Percentiles rank a stretch among this genome's conserved stretches.
These are phyloP conservation scores for Enhydra lutris DNA, from an alignment of 2,113 vertebrate species.

Conservation along the genomic window DNA sequence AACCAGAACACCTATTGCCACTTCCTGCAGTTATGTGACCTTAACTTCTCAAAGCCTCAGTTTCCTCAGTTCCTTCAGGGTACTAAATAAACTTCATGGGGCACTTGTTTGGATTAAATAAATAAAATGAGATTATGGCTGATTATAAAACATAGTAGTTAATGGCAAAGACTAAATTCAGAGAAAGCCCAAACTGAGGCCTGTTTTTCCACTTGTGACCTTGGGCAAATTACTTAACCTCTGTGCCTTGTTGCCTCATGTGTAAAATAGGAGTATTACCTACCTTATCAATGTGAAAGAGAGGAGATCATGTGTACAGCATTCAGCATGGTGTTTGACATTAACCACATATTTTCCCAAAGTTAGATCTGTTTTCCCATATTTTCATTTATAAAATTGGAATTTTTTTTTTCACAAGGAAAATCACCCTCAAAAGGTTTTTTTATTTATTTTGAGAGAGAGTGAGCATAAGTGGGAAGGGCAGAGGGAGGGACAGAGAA, in stretches of 20 bases:
- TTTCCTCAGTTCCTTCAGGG: slow-evolving; percentile 6
- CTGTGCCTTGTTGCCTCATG: neutral
- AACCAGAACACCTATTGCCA: neutral
- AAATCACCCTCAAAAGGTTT: neutral
- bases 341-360: neutral
- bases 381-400: slow-evolving; percentile 19
- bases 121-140: neutral
- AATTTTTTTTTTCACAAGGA: slow-evolving; percentile 14
- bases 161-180: slow-evolving; percentile 19
- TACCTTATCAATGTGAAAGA: neutral
- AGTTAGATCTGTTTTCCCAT: slow-evolving; percentile 9
- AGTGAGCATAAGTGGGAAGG: neutral
- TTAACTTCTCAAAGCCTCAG: neutral
- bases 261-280: neutral
- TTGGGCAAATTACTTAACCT: neutral
- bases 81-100: slow-evolving; percentile 2
- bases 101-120: slow-evolving; percentile 21
- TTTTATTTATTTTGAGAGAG: neutral
- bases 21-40: neutral
- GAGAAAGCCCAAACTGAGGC: neutral
- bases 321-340: neutral
- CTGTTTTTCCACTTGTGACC: neutral
- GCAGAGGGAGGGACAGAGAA: neutral
- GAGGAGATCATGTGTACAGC: neutral
- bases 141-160: neutral